phyloP scores from a whole-genome alignment of 2,797 vertebrate genomes.

The Phataginus tricuspis region DNA sequence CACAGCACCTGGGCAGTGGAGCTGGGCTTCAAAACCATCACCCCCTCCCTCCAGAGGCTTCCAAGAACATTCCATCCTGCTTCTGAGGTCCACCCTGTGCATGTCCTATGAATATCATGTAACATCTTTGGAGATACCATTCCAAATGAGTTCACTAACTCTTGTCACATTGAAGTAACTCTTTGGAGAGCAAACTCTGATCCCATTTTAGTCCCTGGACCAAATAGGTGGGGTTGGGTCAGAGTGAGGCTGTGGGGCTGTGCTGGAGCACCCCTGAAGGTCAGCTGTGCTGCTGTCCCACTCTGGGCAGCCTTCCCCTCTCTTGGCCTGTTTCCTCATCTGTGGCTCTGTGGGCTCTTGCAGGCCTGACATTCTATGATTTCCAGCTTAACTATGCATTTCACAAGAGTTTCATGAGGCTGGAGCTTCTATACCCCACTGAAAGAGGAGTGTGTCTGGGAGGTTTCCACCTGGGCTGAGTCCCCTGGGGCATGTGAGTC shows the following conservation, averaged over 20 bases:
- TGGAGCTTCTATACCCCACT: neutral
- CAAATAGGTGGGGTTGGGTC: neutral
- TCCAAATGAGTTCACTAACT: neutral
- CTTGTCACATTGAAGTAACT: neutral
- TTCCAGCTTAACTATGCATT: neutral
- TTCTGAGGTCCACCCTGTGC: neutral
- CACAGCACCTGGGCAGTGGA: neutral
- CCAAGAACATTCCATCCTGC: neutral
- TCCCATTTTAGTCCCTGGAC: neutral
- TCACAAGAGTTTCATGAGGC: neutral
- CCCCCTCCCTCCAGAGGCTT: neutral
- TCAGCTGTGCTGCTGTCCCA: neutral
- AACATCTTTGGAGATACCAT: neutral
- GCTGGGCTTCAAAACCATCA: neutral
- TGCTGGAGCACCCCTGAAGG: neutral
- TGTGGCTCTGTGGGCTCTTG: neutral
- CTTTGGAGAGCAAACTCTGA: constrained; percentile 2
- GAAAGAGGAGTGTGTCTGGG: neutral
- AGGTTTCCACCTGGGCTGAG: neutral
- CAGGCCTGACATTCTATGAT: neutral
- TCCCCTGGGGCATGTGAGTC: neutral
- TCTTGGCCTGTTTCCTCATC: neutral
- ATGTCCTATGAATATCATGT: neutral
- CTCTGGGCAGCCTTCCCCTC: neutral
- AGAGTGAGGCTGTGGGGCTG: neutral